These are phyloP conservation scores for Gastrophysa polygoni DNA, from an alignment of 2,888 invertebrate genomes.

Conservation along the genomic window DNA sequence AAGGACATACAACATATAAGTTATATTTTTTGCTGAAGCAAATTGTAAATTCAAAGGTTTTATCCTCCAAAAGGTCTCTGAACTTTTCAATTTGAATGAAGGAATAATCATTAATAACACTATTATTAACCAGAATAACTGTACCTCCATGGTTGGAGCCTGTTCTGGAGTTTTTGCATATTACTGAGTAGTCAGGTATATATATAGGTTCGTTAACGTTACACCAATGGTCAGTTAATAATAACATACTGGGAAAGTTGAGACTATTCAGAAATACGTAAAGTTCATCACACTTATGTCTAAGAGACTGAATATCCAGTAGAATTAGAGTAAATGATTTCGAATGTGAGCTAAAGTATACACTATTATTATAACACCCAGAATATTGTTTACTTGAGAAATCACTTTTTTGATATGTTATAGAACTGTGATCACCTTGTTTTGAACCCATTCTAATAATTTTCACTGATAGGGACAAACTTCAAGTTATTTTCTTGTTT, in stretches of 20 bases:
- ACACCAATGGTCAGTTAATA: slow-evolving; percentile 8
- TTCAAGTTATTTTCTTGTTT: neutral
- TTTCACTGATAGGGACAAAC: neutral
- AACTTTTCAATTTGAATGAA: neutral
- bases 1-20: neutral
- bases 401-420: slow-evolving; percentile 1
- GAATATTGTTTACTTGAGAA: slow-evolving; percentile 1
- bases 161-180: neutral
- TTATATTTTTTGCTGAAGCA: slow-evolving; percentile 2
- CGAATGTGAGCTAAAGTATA: neutral
- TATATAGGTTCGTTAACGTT: neutral
- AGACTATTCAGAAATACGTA: neutral
- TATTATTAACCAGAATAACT: neutral
- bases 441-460: slow-evolving; percentile 3
- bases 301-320: slow-evolving; percentile 4
- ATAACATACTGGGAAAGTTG: slow-evolving; percentile 1
- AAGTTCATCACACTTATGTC: slow-evolving; percentile 2
- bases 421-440: neutral
- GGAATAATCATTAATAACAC: neutral
- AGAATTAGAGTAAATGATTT: slow-evolving; percentile 3
- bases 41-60: neutral
- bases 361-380: neutral
- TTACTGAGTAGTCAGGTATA: neutral
- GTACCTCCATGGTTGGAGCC: neutral
- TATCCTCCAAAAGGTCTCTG: neutral